phyloP scores from a whole-genome alignment of 2,888 invertebrate genomes.

The Drosophila nr. medialis region DNA sequence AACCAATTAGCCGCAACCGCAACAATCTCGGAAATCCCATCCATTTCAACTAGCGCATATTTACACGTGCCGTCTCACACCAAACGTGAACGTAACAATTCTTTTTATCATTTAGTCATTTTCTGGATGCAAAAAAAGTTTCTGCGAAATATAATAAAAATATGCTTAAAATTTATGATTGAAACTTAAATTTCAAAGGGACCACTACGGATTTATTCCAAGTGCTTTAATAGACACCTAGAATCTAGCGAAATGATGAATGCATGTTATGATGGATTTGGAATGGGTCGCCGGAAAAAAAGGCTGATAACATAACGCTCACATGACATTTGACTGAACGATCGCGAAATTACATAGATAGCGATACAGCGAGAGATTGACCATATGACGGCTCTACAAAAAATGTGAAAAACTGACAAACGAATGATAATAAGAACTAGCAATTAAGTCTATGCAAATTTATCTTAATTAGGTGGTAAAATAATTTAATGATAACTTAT shows the following conservation, averaged over 20 bases:
- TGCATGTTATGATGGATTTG: conserved; percentile 33
- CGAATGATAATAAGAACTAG: neutral
- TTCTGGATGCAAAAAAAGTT: conserved; percentile 38
- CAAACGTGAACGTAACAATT: conserved; percentile 3
- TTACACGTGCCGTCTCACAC: conserved; percentile 40
- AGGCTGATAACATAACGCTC: conserved; percentile 57
- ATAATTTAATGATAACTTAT: neutral
- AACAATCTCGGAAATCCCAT: conserved; percentile 3
- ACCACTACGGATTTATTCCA: conserved; percentile 19
- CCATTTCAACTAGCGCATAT: conserved; percentile 14
- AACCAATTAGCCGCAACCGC: neutral
- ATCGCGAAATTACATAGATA: conserved; percentile 45
- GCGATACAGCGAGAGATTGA: conserved; percentile 11
- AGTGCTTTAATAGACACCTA: conserved; percentile 7
- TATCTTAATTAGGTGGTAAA: neutral
- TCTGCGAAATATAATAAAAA: neutral
- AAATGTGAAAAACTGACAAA: neutral
- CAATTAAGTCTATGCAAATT: neutral
- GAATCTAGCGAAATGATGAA: conserved; percentile 30
- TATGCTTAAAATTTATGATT: conserved; percentile 31
- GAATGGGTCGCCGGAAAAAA: conserved; percentile 24
- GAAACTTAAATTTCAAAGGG: conserved; percentile 23
- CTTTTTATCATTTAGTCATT: conserved; percentile 62
- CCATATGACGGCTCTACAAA: neutral
- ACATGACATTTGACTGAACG: conserved; percentile 50